Evolutionary conservation across 2,888 invertebrate genomes (phyloP), one percentile per base, ranked within the genome.

Genomic region (Phrixothrix hirtus): DNA sequence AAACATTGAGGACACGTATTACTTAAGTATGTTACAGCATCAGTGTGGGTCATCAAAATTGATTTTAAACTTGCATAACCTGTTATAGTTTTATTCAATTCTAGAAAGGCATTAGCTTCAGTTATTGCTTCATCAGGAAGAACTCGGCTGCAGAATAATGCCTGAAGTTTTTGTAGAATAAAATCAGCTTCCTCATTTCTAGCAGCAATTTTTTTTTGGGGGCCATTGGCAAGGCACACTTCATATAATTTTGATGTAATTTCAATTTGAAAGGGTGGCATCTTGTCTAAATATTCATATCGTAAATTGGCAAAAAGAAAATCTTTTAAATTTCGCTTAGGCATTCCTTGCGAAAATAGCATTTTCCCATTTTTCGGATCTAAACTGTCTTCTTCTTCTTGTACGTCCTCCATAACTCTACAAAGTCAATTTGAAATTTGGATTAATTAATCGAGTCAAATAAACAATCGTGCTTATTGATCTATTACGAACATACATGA

Each of bases 31-130:
- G 77, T 71, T 1, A 82, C 74, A 34, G 79, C 78, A 68, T 84
- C 75, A 59, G 79, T 75, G 59, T 78, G 73, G 26, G 76, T 72
- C 66, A 79, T 68, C 62, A 81, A 67, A 61, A 79, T 71, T 39
- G 80, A 73, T 64, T 79, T 70, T 69, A 83, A 70, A 71, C 82
- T 77, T 67, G 78, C 71, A 60, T 79, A 68, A 42, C 85, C 79
- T 66, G 81, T 66, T 55, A 82, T 62, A 67, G 79, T 73, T 59
- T 82, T 73, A 62, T 82, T 78, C 38, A 81, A 74, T 27, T 81
- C 77, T 35, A 85, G 75, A 65, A 85, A 86, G 32, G 82, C 79
- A 53, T 81, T 77, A 9, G 86, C 81, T 67, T 86, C 86, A 0
- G 79, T 77, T 26, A 83, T 70, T 32, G 81, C 79, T 59, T 81